Conservation (phyloP, 2,797 vertebrate genomes). For the Babyrousa celebensis region DNA sequence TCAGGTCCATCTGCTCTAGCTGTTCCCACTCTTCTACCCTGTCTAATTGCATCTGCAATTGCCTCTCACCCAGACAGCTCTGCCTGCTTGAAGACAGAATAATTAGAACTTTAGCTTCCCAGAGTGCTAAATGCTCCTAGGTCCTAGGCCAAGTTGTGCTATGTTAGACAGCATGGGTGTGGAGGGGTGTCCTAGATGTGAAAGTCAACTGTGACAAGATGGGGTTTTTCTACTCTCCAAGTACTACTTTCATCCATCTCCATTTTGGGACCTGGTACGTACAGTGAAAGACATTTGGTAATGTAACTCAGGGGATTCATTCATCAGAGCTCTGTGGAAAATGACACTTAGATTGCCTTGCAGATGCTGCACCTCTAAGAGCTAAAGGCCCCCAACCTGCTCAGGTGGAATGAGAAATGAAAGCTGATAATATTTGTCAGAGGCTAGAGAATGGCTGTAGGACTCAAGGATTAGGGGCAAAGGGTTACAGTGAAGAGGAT, state of each 20-base stretch:
- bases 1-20: too few species aligned
- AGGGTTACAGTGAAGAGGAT: not conserved
- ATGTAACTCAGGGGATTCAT: not conserved
- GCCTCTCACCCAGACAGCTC: not conserved
- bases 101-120: not conserved
- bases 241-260: not conserved
- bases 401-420: not conserved
- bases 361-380: not conserved
- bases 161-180: too few species aligned
- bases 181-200: not conserved
- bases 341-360: not conserved
- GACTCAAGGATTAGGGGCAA: not conserved
- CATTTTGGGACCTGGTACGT: not conserved
- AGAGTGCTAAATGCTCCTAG: not conserved
- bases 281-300: not conserved
- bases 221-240: not conserved
- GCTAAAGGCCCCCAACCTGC: not conserved
- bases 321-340: not conserved
- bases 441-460: not conserved
- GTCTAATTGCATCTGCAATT: not conserved
- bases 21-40: not conserved
- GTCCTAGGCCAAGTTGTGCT: not conserved
- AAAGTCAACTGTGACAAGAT: not conserved
- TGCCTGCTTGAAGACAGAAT: not conserved
- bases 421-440: not conserved